Evolutionary conservation across 2,888 invertebrate genomes (phyloP), one percentile per base, ranked within the genome.

Genomic region (Callimorpha dominula): DNA sequence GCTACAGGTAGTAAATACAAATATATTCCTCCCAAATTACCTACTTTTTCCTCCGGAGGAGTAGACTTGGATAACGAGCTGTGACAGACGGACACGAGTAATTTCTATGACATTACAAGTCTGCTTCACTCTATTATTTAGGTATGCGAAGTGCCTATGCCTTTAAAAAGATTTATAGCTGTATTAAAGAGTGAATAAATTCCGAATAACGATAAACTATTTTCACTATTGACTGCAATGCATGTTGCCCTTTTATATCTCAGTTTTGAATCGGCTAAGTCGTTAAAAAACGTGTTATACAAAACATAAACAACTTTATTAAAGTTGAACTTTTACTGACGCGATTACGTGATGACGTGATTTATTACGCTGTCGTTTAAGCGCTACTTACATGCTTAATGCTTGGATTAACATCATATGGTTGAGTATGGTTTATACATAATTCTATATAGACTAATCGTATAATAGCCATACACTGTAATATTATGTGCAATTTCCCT

Each of bases 171-270:
- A 79, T 81, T 82, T 79, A 84, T 80, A 70, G 70, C 66, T 71
- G 70, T 68, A 78, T 81, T 77, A 81, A 84, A 77, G 52, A 67
- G 66, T 57, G 71, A 84, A 84, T 84, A 79, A 74, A 79, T 82
- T 75, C 68, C 73, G 62, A 72, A 77, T 82, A 77, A 77, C 71
- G 83, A 80, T 75, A 73, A 72, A 72, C 72, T 75, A 74, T 74
- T 73, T 74, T 75, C 73, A 72, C 72, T 68, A 76, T 76, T 71
- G 66, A 74, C 72, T 78, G 69, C 68, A 63, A 60, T 68, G 74
- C 57, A 65, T 70, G 64, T 17, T 67, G 71, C 63, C 64, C 68
- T 82, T 74, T 84, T 73, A 72, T 82, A 71, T 72, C 73, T 77
- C 60, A 71, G 66, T 62, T 74, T 74, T 73, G 65, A 75, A 76